Conservation (phyloP, 2,888 invertebrate genomes). For the Polymixis lichenea region DNA sequence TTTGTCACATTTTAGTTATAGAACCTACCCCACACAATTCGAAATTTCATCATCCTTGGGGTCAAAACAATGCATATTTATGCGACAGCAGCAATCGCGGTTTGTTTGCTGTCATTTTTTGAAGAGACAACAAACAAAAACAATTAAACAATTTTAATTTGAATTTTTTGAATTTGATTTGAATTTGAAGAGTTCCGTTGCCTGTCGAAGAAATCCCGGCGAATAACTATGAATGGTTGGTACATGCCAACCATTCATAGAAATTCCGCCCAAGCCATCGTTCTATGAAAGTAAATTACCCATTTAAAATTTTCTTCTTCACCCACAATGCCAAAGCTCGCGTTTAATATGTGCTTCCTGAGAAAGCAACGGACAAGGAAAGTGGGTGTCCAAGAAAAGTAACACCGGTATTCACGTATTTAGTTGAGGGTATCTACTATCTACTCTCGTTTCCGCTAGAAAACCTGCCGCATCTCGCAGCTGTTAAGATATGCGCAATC, state of each 20-base stretch:
- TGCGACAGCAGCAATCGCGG: no score
- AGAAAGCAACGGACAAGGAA: conserved; percentile 60
- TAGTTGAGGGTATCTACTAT: conserved; percentile 58
- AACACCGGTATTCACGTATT: conserved; percentile 62
- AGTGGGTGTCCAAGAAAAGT: conserved; percentile 47
- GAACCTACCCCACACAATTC: no score
- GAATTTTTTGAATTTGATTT: no score
- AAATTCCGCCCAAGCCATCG: background rate
- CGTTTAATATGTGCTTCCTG: conserved; percentile 49
- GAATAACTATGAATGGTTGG: background rate
- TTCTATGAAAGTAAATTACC: background rate
- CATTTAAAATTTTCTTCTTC: conserved; percentile 18
- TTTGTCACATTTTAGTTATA: no score
- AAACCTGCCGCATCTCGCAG: conserved; percentile 67
- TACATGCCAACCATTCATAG: background rate
- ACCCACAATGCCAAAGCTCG: conserved; percentile 38
- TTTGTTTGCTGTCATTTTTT: no score
- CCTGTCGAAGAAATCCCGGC: no score
- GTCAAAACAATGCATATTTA: no score
- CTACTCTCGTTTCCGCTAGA: conserved; percentile 75
- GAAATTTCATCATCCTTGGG: no score
- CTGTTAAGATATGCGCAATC: conserved; percentile 50
- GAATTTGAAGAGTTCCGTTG: no score
- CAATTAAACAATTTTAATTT: no score
- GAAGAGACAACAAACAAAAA: no score